A percentile compares a stretch with the other conserved stretches of the same genome.
These are phyloP conservation scores for Forpus xanthops DNA, from an alignment of 2,797 vertebrate genomes.

Conservation along the genomic window DNA sequence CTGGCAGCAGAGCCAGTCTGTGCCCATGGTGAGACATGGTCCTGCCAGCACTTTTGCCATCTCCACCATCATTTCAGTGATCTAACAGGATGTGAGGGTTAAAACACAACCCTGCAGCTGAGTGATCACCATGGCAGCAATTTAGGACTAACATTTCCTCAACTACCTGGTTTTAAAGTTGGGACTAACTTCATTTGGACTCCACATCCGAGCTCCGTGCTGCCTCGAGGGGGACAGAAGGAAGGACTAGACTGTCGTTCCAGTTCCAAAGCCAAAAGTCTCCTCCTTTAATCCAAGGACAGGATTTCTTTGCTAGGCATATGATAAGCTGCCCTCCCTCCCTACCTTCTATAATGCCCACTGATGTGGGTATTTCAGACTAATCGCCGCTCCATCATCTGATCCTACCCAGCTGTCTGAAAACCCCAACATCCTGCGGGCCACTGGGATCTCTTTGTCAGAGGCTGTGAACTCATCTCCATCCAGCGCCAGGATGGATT, in stretches of 20 bases:
- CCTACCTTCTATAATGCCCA: neutral
- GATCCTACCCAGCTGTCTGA: neutral
- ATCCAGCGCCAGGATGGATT: slow-evolving; percentile 5
- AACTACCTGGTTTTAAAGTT: neutral
- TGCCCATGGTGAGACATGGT: accelerated
- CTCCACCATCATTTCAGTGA: neutral
- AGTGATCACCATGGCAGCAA: neutral
- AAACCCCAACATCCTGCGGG: neutral
- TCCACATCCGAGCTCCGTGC: neutral
- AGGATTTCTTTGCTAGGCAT: neutral
- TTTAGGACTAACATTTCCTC: neutral
- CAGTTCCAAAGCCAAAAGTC: neutral
- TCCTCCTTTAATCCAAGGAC: neutral
- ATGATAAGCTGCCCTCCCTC: neutral
- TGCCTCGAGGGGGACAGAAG: neutral
- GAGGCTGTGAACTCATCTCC: slow-evolving; percentile 26
- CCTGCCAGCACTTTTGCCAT: neutral
- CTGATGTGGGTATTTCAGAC: neutral
- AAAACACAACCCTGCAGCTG: neutral
- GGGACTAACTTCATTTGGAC: neutral
- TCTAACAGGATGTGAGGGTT: neutral
- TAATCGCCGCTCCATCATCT: neutral
- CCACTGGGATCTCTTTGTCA: neutral
- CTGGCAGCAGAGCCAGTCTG: neutral
- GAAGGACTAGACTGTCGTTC: neutral